Conservation (phyloP, 2,888 invertebrate genomes). For the Coleophora deauratella region DNA sequence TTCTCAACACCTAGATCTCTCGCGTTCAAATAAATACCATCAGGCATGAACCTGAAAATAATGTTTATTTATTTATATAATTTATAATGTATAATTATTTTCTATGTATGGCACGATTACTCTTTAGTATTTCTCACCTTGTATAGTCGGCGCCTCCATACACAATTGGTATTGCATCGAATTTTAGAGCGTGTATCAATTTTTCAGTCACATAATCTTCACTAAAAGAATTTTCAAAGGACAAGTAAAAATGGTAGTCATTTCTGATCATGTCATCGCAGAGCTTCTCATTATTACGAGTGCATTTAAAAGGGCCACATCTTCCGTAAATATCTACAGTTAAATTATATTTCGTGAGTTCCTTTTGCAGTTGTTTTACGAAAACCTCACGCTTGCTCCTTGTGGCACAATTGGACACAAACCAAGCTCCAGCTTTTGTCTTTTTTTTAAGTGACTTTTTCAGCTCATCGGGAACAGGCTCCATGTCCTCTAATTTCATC, state of each 20-base stretch:
- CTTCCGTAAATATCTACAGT: slow-evolving; percentile 32
- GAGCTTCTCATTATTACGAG: slow-evolving; percentile 15
- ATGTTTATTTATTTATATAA: not conserved
- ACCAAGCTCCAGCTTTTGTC: slow-evolving; percentile 35
- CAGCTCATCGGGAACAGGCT: slow-evolving; percentile 25
- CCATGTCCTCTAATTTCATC: slow-evolving; percentile 31
- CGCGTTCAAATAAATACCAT: slow-evolving; percentile 44
- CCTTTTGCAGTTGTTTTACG: slow-evolving; percentile 18
- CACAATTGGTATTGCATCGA: slow-evolving; percentile 77
- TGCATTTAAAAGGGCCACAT: slow-evolving; percentile 30
- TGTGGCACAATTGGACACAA: slow-evolving; percentile 31
- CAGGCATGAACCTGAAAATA: slow-evolving; percentile 44
- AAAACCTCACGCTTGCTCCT: slow-evolving; percentile 21
- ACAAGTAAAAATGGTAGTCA: slow-evolving; percentile 40
- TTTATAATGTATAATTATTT: not conserved
- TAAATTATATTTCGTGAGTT: slow-evolving; percentile 23
- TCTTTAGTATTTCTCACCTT: slow-evolving; percentile 32
- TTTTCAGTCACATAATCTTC: slow-evolving; percentile 46
- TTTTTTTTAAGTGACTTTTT: slow-evolving; percentile 24
- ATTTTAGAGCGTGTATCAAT: slow-evolving; percentile 45
- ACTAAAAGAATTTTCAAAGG: slow-evolving; percentile 38
- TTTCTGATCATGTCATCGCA: slow-evolving; percentile 25
- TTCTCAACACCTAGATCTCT: slow-evolving; percentile 26
- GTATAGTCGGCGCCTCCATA: slow-evolving; percentile 76
- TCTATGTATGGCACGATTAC: too few species aligned